Conservation (phyloP, 2,113 vertebrate species). For the Prionailurus bengalensis region DNA sequence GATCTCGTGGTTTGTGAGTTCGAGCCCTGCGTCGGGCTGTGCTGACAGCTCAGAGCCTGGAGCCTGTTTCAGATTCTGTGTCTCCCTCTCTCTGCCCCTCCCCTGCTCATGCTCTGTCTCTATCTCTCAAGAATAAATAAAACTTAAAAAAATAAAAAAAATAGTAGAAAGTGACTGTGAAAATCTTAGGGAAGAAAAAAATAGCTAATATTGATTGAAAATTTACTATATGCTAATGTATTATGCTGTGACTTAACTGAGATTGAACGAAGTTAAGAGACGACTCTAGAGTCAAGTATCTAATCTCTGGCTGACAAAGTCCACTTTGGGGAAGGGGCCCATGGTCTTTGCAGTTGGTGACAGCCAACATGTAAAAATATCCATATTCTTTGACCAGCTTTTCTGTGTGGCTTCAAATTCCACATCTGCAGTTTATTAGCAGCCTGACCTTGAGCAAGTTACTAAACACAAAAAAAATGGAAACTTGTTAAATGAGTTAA, state of each 20-base stretch:
- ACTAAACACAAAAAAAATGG: background rate
- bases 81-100: no score
- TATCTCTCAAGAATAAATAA: no score
- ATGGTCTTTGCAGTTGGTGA: background rate
- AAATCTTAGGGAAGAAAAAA: constrained; percentile 21
- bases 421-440: background rate
- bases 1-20: no score
- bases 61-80: no score
- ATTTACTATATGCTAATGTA: background rate
- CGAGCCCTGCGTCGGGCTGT: no score
- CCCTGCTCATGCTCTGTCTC: no score
- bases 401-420: background rate
- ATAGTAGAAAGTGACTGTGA: background rate
- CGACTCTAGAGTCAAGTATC: background rate
- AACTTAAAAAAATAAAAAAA: background rate
- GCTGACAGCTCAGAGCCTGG: no score
- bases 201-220: background rate
- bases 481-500: background rate
- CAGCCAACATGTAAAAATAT: background rate
- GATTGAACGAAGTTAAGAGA: background rate
- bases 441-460: background rate
- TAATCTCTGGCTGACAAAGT: background rate
- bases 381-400: background rate
- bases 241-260: background rate
- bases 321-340: background rate